A percentile compares a stretch with the other conserved stretches of the same genome.
phyloP scores from a whole-genome alignment of 2,113 vertebrate genomes.

The Cyprinus carpio region DNA sequence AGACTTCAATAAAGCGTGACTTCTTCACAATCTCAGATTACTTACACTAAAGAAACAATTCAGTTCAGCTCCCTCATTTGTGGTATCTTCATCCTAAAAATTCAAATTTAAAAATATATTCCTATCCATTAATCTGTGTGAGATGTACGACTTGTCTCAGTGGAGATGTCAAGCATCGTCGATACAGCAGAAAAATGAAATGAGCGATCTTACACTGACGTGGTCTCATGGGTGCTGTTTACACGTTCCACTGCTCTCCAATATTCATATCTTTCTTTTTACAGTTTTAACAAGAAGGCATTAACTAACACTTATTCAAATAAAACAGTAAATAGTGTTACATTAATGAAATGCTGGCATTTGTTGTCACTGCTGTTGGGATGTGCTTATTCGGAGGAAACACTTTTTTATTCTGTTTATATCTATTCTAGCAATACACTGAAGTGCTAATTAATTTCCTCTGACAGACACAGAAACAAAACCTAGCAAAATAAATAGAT shows the following conservation, averaged over 20 bases:
- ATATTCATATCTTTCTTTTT: slow-evolving; percentile 45
- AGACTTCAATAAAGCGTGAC: not conserved
- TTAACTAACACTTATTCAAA: slow-evolving; percentile 46
- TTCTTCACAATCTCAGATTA: not conserved
- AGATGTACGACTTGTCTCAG: slow-evolving; percentile 14
- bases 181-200: slow-evolving; percentile 50
- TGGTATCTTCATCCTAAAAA: not conserved
- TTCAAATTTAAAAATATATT: not conserved
- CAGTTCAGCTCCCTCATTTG: not conserved
- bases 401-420: not conserved
- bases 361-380: slow-evolving; percentile 40
- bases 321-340: slow-evolving; percentile 41
- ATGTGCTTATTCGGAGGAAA: slow-evolving; percentile 13
- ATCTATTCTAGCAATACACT: not conserved
- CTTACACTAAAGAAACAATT: not conserved
- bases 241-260: slow-evolving; percentile 43
- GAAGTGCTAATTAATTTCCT: slow-evolving; percentile 28
- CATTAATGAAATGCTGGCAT: slow-evolving; percentile 22
- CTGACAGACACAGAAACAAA: slow-evolving; percentile 34
- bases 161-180: slow-evolving; percentile 28
- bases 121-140: slow-evolving; percentile 38
- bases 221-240: slow-evolving; percentile 49
- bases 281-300: slow-evolving; percentile 36
- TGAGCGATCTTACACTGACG: slow-evolving; percentile 25
- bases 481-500: slow-evolving; percentile 26